Evolutionary conservation across 2,113 vertebrate species (phyloP), one percentile per base, ranked within the genome.

Genomic region (Tupaia tana): DNA sequence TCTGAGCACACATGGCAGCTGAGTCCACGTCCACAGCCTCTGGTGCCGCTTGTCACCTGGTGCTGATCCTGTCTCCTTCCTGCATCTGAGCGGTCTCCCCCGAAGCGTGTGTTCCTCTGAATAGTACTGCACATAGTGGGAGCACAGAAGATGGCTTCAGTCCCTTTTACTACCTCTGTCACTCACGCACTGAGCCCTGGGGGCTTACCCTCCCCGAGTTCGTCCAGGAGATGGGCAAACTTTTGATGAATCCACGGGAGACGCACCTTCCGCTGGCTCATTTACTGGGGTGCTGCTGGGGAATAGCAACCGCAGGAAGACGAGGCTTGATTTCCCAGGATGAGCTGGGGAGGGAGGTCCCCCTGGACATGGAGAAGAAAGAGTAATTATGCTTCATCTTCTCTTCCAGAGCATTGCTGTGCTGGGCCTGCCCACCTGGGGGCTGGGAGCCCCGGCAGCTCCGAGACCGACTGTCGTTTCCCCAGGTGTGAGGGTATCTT

Each of bases 251-350:
- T 73, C 77, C 92, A 74, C 64, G 0, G 79, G 87, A 95, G 84
- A 84, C 58, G 16, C 25, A 54, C 78, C 88, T 89, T 81, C 90
- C 86, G 92, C 31, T 63, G 71, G 80, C 1, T 95, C 52, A 92
- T 95, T 96, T 96, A 71, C 84, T 71, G 92, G 82, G 92, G 89
- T 6, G 0, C 90, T 91, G 54, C 58, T 73, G 94, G 96, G 94
- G 94, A 96, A 96, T 43, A 77, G 75, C 3, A 5, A 69, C 82
- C 0, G 0, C 86, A 80, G 70, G 86, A 86, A 96, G 95, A 84
- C 56, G 54, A 85, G 66, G n/a, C 61, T 96, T 93, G 93, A 95
- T 98, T 98, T 96, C 95, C 96, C 94, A 85, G 59, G 93, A 83
- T 0, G 20, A 34, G 82, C 56, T 0, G 24, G 77, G 3, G 52